These are phyloP conservation scores for Nemopilema nomurai DNA, from an alignment of 30 jellyfish, hydroid and myxozoan species.

Conservation along the genomic window DNA sequence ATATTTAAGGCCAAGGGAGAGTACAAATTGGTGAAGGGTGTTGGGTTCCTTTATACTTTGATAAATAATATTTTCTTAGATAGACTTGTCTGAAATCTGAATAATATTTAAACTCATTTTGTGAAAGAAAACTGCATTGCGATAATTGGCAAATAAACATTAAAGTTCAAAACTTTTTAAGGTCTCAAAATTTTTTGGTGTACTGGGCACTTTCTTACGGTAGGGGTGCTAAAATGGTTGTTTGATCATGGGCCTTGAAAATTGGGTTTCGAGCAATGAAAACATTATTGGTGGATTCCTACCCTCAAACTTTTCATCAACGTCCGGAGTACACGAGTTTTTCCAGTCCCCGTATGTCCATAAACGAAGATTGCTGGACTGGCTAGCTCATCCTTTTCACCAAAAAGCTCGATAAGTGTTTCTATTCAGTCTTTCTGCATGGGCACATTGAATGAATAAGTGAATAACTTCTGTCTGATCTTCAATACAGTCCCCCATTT, in stretches of 20 bases:
- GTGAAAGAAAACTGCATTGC: background rate
- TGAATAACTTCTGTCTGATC: background rate
- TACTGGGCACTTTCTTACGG: no score
- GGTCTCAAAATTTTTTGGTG: no score
- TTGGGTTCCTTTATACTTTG: background rate
- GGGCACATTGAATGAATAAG: conserved; percentile 34
- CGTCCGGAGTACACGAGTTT: conserved; percentile 42
- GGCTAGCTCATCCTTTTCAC: conserved; percentile 42
- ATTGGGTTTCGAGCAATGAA: no score
- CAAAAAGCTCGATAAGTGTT: conserved; percentile 34
- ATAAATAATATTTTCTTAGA: no score
- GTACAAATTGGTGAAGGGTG: background rate
- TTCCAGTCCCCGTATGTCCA: conserved; percentile 91
- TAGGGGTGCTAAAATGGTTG: no score
- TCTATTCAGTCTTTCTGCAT: conserved; percentile 60
- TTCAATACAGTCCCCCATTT: background rate
- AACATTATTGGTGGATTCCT: no score
- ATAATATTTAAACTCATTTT: background rate
- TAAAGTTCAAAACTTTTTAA: no score
- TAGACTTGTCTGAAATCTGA: no score
- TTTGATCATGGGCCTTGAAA: no score
- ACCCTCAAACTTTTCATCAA: conserved; percentile 44
- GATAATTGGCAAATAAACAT: background rate
- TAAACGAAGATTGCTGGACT: conserved; percentile 55
- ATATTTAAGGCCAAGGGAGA: no score